Evolutionary conservation across 2,888 invertebrate species (phyloP).

Genomic region (Caenorhabditis panamensis): DNA sequence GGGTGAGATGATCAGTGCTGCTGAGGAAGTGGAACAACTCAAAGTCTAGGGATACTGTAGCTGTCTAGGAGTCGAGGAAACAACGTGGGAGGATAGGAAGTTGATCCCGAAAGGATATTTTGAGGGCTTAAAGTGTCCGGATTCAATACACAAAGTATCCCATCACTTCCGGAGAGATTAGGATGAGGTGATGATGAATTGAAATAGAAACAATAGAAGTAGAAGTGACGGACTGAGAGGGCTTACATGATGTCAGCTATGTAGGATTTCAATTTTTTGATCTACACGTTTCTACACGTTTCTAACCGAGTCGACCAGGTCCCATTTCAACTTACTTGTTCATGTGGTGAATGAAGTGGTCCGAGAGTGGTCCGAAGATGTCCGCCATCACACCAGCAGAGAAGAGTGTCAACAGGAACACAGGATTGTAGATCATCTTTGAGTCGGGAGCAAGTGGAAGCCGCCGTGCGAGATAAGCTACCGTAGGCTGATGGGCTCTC

Average conservation of each 20-base stretch:
- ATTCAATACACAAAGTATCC: background rate
- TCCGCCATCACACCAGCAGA: slow-evolving; percentile 32
- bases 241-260: background rate
- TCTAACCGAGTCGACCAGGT: no score
- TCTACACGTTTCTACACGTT: no score
- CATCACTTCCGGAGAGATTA: background rate
- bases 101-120: background rate
- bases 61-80: background rate
- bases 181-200: background rate
- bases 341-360: slow-evolving; percentile 53
- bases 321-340: slow-evolving; percentile 51
- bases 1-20: background rate
- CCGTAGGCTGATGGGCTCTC: slow-evolving; percentile 21
- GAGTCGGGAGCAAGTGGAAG: background rate
- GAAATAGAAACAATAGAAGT: slow-evolving; percentile 1
- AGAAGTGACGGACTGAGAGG: background rate
- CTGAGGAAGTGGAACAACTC: background rate
- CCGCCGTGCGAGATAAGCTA: background rate
- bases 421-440: slow-evolving; percentile 13
- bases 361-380: slow-evolving; percentile 57
- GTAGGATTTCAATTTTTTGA: background rate
- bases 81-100: background rate
- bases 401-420: slow-evolving; percentile 13
- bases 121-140: background rate
- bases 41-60: background rate